Evolutionary conservation across 2,888 invertebrate species (phyloP), one percentile per base, ranked within the genome.

Genomic region (Lysandra bellargus): DNA sequence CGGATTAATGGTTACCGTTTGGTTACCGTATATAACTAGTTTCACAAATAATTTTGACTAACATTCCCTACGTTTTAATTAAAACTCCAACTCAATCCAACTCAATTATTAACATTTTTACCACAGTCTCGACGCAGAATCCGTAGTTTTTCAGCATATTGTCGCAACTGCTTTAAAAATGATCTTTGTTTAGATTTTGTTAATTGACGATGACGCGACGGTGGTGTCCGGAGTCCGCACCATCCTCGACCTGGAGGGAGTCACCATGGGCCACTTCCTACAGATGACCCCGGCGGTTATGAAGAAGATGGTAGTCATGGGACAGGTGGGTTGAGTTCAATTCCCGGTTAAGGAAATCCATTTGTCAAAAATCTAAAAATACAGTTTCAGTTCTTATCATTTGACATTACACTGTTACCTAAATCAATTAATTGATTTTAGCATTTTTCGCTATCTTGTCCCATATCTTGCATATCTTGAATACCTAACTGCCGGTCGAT

Each of bases 121-220:
- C 9, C 44, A 44, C 44, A 44, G 44, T 2, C 49, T 49, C 49
- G 9, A 9, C 49, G 12, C 49, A 49, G 9, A 49, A 9, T 49
- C 49, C 49, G 49, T 9, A 49, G 49, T 9, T 49, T 49, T 3
- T 9, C 2, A 49, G 9, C 9, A 49, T 49, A 12, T 9, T 33
- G 14, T 30, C 37, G 40, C 37, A 9, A n/a, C 17, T 30, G 75
- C 17, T 53, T 7, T 49, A 57, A 57, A 57, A 17, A 40, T 40
- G 0, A 40, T 40, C 40, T 40, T 6, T 6, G 40, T 84, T 80
- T 81, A 88, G 87, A 88, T 94, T 80, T 82, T 91, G 78, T 79
- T 95, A 78, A 83, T 91, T 80, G 94, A 95, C 82, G 93, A 95
- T 82, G 95, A 95, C 83, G 87, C 90, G 81, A 85, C 87, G 23